phyloP scores from a whole-genome alignment of 2,888 invertebrate genomes.

The Oasisia sp. region DNA sequence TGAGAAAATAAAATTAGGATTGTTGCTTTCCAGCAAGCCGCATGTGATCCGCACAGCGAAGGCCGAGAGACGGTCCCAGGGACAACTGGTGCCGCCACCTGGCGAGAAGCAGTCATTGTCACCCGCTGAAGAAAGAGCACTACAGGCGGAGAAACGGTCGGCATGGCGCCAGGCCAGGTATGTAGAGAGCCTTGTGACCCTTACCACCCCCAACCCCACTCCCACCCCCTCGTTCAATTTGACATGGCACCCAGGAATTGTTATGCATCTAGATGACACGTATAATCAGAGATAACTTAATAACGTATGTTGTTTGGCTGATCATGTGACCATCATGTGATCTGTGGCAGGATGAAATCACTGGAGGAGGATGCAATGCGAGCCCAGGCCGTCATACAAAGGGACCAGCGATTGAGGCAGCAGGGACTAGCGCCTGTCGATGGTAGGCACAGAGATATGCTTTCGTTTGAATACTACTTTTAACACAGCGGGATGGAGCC shows the following conservation, averaged over 20 bases:
- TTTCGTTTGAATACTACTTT: not conserved
- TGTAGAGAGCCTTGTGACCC: not conserved
- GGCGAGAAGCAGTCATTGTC: not conserved
- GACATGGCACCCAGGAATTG: not conserved
- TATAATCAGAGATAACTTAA: not conserved
- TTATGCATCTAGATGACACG: not conserved
- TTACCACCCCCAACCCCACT: too few species aligned
- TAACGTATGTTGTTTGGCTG: not conserved
- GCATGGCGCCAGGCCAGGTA: conserved; percentile 24
- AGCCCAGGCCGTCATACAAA: conserved; percentile 19
- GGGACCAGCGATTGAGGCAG: not conserved
- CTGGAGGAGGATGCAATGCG: conserved; percentile 30
- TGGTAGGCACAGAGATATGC: not conserved
- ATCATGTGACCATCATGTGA: not conserved
- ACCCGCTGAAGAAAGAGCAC: conserved; percentile 14
- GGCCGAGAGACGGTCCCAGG: conserved; percentile 21
- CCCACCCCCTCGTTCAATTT: too few species aligned
- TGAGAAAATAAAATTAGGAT: not conserved
- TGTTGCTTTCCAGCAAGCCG: not conserved
- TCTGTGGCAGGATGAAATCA: conserved; percentile 28
- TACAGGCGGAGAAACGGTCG: conserved; percentile 26
- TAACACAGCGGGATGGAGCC: not conserved
- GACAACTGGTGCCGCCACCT: not conserved
- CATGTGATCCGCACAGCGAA: conserved; percentile 19
- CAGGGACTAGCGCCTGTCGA: not conserved